Evolutionary conservation across 2,888 invertebrate species (phyloP), one percentile per base, ranked within the genome.

Genomic region (Lysandra bellargus): DNA sequence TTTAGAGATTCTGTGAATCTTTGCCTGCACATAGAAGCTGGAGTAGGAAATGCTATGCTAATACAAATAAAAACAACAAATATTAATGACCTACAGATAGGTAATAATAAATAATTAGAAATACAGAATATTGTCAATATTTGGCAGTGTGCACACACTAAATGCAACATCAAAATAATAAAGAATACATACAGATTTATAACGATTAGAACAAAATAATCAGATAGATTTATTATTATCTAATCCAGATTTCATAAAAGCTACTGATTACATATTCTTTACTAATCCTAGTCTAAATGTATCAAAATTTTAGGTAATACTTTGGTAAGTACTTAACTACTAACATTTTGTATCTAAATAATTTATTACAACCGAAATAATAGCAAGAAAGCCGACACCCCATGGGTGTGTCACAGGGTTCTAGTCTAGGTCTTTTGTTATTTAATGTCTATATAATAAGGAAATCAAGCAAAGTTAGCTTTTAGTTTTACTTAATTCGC

Each of bases 281-380:
- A 64, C 33, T 37, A 69, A 69, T 5, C 17, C 17, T 69, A 33
- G 37, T 69, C 14, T 69, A 69, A 37, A 69, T n/a, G 61, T 74
- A 44, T 44, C 40, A 44, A 40, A n/a, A 23, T 74, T 64, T 44
- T 37, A 75, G 61, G 73, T 80, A 80, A 80, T 80, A 80, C 80
- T 80, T 79, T 80, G 74, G 79, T 61, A 78, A 79, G 78, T 74
- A 80, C 74, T 64, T 40, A 78, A 80, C 78, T 79, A 80, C 78
- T 30, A 73, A 33, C 5, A 12, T 33, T 69, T 69, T 12, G 5
- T 37, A 7, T 69, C 69, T 69, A 69, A 33, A 4, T 37, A 5
- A 69, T 17, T 4, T 69, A 37, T 69, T 14, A 33, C 33, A 7
- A 74, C n/a, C 44, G 2, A n/a, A 40, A 73, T 44, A 44, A 9